Conservation (phyloP, 2,888 invertebrate genomes). For the Melanophora roralis region DNA sequence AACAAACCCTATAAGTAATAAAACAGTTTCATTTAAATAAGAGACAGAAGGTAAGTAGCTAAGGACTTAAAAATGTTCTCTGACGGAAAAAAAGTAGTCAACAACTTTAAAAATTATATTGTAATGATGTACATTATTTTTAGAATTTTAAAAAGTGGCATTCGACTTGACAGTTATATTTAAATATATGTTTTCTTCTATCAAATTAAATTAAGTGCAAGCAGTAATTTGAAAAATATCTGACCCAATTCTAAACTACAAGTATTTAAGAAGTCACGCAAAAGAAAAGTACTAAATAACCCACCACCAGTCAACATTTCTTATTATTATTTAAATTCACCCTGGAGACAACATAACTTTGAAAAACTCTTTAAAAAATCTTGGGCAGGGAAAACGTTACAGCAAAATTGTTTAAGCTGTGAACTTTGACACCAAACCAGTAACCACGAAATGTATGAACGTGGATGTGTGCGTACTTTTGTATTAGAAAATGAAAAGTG, state of each 20-base stretch:
- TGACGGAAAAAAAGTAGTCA: too few species aligned
- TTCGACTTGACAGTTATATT: constrained; percentile 6
- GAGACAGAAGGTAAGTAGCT: too few species aligned
- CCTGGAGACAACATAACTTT: constrained; percentile 33
- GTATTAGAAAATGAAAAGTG: constrained; percentile 32
- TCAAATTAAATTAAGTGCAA: constrained; percentile 42
- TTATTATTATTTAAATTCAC: constrained; percentile 54
- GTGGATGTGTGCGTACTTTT: too few species aligned
- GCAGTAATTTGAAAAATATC: constrained; percentile 21
- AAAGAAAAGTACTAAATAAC: background rate
- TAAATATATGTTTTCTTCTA: constrained; percentile 37
- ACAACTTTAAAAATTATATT: too few species aligned
- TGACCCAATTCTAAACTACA: constrained; percentile 49
- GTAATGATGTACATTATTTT: too few species aligned
- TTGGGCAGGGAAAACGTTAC: too few species aligned
- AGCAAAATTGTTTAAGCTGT: background rate
- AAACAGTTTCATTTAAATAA: too few species aligned
- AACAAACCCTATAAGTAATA: too few species aligned
- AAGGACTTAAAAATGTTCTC: too few species aligned
- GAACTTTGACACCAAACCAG: constrained; percentile 32
- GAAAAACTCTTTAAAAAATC: too few species aligned
- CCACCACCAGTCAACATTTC: constrained; percentile 34
- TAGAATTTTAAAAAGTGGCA: too few species aligned
- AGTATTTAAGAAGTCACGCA: background rate
- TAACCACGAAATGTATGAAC: constrained; percentile 42